These are phyloP conservation scores for Notolabrus celidotus DNA, from an alignment of 2,797 vertebrate species.

Conservation along the genomic window DNA sequence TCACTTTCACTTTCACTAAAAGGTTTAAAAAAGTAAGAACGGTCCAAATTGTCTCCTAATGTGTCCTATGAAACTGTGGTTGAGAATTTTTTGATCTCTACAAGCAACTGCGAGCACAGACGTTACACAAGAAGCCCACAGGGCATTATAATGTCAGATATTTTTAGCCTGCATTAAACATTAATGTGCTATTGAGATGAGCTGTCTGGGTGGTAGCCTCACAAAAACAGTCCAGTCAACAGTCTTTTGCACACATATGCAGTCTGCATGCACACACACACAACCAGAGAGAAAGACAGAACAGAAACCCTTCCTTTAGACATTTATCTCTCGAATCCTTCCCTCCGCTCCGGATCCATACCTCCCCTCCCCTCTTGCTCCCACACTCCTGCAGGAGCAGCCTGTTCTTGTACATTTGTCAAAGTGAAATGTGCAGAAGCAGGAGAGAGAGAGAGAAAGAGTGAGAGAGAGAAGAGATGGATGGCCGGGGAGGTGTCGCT, in stretches of 20 bases:
- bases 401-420: conserved; percentile 83
- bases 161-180: conserved; percentile 79
- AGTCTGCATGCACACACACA: conserved; percentile 22
- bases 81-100: conserved; percentile 36
- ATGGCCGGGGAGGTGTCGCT: conserved; percentile 70
- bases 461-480: conserved; percentile 52
- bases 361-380: conserved; percentile 58
- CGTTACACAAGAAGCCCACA: conserved; percentile 56
- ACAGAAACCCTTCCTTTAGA: conserved; percentile 69
- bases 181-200: conserved; percentile 77
- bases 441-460: conserved; percentile 47
- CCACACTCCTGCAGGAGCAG: conserved; percentile 70
- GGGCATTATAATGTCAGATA: conserved; percentile 75
- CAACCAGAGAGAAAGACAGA: conserved; percentile 19
- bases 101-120: conserved; percentile 46
- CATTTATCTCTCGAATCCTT: conserved; percentile 77
- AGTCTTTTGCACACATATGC: conserved; percentile 37
- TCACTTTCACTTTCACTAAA: conserved; percentile 11
- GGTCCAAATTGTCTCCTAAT: background rate
- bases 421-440: conserved; percentile 78
- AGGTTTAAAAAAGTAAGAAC: conserved; percentile 6
- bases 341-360: conserved; percentile 63
- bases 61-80: conserved; percentile 13
- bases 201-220: conserved; percentile 67
- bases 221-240: conserved; percentile 66